These are phyloP conservation scores for Unio pictorum DNA, from an alignment of 2,888 invertebrate genomes.

Conservation along the genomic window DNA sequence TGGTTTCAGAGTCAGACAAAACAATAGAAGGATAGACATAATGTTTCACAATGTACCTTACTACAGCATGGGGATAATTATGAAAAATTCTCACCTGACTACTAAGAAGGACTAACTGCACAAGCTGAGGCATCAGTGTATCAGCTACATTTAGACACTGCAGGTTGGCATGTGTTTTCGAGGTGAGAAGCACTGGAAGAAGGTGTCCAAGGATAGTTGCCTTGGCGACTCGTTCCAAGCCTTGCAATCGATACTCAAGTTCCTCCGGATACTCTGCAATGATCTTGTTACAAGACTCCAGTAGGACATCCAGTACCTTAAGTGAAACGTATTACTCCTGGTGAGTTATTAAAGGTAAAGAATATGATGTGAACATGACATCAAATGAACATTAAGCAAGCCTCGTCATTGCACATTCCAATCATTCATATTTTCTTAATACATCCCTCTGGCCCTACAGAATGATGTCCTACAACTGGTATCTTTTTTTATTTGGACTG, in stretches of 20 bases:
- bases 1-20: too few species aligned
- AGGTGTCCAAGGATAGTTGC: slow-evolving; percentile 68
- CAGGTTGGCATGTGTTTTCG: slow-evolving; percentile 65
- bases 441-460: too few species aligned
- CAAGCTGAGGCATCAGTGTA: slow-evolving; percentile 65
- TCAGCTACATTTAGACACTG: slow-evolving; percentile 62
- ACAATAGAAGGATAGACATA: background rate
- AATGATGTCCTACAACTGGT: too few species aligned
- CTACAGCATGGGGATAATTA: background rate
- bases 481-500: too few species aligned
- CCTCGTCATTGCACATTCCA: too few species aligned
- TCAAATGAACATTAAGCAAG: too few species aligned
- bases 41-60: background rate
- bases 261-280: slow-evolving; percentile 55
- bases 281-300: slow-evolving; percentile 60
- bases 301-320: slow-evolving; percentile 65
- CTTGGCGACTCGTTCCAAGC: slow-evolving; percentile 66
- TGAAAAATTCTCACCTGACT: slow-evolving; percentile 60
- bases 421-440: too few species aligned
- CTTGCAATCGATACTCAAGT: slow-evolving; percentile 58
- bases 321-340: background rate
- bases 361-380: too few species aligned
- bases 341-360: too few species aligned
- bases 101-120: slow-evolving; percentile 64
- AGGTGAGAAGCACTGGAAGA: slow-evolving; percentile 64